A percentile compares a stretch with the other conserved stretches of the same genome.
Conservation (phyloP, 2,888 invertebrate genomes). For the Doris montereyensis region DNA sequence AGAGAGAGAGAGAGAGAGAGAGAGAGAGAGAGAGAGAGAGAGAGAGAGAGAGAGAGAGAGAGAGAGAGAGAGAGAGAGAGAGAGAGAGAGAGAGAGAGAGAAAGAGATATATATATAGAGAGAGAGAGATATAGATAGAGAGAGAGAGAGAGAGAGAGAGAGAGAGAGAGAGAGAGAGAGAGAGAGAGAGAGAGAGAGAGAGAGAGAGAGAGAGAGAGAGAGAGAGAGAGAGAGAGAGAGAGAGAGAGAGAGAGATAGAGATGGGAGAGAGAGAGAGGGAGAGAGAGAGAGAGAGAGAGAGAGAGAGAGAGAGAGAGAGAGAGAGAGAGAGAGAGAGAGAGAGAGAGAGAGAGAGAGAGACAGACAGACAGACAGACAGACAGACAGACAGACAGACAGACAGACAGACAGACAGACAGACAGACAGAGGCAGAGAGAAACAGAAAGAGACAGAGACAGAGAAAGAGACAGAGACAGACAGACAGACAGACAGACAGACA, state of each 20-base stretch:
- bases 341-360: constrained; percentile 11
- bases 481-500: not conserved
- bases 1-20: not conserved
- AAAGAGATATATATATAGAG: no score
- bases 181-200: no score
- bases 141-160: no score
- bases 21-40: constrained; percentile 13
- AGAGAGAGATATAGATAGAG: no score
- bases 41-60: constrained; percentile 17
- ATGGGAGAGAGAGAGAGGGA: no score
- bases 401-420: no score
- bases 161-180: no score
- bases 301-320: not conserved
- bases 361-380: not conserved
- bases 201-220: no score
- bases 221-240: not conserved
- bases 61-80: not conserved
- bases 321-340: not conserved
- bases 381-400: not conserved
- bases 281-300: not conserved
- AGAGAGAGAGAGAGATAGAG: no score
- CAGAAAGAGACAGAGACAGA: not conserved
- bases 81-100: not conserved
- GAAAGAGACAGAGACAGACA: constrained; percentile 6
- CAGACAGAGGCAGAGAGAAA: no score